Base-by-base conservation (phyloP, 2,888 invertebrate genomes). In the Eupeodes latifasciatus region DNA sequence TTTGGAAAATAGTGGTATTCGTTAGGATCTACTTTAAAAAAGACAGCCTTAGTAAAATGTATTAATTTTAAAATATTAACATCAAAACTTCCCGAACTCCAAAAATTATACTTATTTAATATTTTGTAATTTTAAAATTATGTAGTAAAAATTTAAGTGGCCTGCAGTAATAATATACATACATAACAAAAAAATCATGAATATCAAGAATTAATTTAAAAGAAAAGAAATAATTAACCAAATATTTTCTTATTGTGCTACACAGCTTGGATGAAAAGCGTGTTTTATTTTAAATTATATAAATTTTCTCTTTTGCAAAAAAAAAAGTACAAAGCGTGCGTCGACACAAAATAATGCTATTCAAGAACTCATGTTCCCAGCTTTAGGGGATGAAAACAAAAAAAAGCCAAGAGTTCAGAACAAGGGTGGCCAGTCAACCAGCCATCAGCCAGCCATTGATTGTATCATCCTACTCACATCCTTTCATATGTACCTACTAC, bases 231-330 rank as follows among this genome's bases (percentile, higher is more conserved):
- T 27, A 44, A n/a, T 16, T n/a, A 40, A 44, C 2, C n/a, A 0
- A 59, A 47, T 59, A 34, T 59, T 59, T 71, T 57, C 19, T 89
- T 89, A 82, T 89, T 86, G 75, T 91, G 90, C 92, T 90, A 92
- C 92, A 92, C 90, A 90, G 91, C 91, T 92, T 90, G 91, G 91
- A 90, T 90, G 81, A 89, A 80, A 89, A 89, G 90, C 90, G 91
- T 90, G 86, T 91, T 92, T 92, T 92, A 91, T 90, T 92, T 80
- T 47, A 55, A 12, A 47, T 47, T 69, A 34, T 27, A 11, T 69
- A 64, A 19, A 62, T 64, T 55, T 53, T 40, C 9, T 40, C 6
- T 40, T 7, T 40, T 27, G 6, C 49, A 27, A 47, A 61, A 27
- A 61, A 11, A 64, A 40, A 62, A 27, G 2, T 27, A 27, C 27